A percentile compares a stretch with the other conserved stretches of the same genome.
Evolutionary conservation across 2,888 invertebrate species (phyloP).

Genomic region (Drosophila mimica): DNA sequence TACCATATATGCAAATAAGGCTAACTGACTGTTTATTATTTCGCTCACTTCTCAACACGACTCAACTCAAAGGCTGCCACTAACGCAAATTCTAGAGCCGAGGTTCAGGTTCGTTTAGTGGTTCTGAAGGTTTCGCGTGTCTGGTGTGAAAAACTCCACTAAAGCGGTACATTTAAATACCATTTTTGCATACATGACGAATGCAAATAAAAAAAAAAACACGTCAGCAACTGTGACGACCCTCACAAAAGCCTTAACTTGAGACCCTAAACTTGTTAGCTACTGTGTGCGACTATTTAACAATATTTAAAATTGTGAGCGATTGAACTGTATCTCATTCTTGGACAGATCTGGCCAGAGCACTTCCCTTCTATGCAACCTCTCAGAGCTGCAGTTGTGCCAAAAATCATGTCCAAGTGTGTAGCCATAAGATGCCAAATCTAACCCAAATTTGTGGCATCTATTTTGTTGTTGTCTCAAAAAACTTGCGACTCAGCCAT

Average conservation of each 20-base stretch:
- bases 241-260: constrained; percentile 48
- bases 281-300: constrained; percentile 64
- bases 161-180: constrained; percentile 45
- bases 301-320: constrained; percentile 43
- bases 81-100: not conserved
- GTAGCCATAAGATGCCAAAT: constrained; percentile 59
- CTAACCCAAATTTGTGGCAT: constrained; percentile 58
- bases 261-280: constrained; percentile 69
- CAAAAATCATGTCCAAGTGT: constrained; percentile 36
- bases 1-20: not conserved
- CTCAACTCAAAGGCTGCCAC: no score
- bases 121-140: constrained; percentile 40
- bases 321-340: constrained; percentile 15
- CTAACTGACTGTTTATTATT: not conserved
- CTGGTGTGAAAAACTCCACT: constrained; percentile 23
- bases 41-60: not conserved
- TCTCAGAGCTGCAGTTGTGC: constrained; percentile 4
- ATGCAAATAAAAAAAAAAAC: not conserved
- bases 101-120: constrained; percentile 33
- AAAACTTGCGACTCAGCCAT: constrained; percentile 42
- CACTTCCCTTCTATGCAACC: not conserved
- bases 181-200: constrained; percentile 19
- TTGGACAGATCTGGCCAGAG: not conserved
- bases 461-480: constrained; percentile 31
- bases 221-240: constrained; percentile 32